These are phyloP conservation scores for Myotis myotis DNA, from an alignment of 2,797 vertebrate species.

Conservation along the genomic window DNA sequence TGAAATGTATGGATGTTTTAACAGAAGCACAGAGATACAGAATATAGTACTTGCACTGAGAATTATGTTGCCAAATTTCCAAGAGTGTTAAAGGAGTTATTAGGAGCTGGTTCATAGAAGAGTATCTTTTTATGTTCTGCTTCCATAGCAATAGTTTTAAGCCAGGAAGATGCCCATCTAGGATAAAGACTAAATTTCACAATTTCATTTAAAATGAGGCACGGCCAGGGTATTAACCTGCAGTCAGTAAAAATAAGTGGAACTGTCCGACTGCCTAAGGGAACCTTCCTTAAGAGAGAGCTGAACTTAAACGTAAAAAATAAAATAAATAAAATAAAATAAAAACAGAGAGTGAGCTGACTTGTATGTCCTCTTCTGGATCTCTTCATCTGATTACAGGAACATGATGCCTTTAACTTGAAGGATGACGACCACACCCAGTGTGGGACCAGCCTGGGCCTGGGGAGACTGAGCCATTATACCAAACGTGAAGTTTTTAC, in stretches of 20 bases:
- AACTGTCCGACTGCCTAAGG: no score
- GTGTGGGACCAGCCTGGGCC: neutral
- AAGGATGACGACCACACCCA: neutral
- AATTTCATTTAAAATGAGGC: neutral
- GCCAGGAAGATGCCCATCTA: neutral
- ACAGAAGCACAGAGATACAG: neutral
- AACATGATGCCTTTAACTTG: neutral
- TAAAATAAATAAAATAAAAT: no score
- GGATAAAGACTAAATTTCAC: neutral
- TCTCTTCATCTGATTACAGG: neutral
- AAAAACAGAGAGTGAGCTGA: neutral
- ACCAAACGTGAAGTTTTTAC: neutral
- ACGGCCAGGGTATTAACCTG: neutral
- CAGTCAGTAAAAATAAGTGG: neutral
- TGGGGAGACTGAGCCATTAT: neutral
- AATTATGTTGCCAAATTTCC: neutral
- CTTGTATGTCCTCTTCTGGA: neutral
- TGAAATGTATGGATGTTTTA: neutral
- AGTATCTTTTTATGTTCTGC: neutral
- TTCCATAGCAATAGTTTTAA: neutral
- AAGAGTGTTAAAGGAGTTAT: neutral
- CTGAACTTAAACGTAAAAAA: neutral
- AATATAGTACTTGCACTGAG: neutral
- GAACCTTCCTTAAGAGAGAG: neutral
- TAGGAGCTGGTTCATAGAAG: neutral